phyloP scores from a whole-genome alignment of 2,888 invertebrate genomes.

The Trypoxylon attenuatum region DNA sequence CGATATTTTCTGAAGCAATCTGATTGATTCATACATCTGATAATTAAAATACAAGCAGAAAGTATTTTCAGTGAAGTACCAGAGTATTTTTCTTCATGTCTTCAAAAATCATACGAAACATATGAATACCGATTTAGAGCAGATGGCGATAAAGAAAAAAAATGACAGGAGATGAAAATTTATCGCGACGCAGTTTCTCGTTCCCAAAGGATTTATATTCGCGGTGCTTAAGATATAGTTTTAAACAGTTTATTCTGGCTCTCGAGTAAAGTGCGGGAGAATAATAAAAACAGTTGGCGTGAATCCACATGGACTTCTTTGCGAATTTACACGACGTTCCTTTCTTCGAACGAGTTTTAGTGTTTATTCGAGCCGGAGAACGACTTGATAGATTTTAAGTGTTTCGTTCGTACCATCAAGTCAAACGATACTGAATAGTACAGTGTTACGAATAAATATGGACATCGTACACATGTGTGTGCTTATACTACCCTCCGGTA shows the following conservation, averaged over 20 bases:
- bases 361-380: not conserved
- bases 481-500: slow-evolving; percentile 32
- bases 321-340: not conserved
- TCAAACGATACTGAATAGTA: not conserved
- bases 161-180: no score
- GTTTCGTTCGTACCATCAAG: not conserved
- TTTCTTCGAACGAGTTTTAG: slow-evolving; percentile 5
- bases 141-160: no score
- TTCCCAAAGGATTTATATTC: not conserved
- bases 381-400: not conserved
- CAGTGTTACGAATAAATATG: not conserved
- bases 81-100: no score
- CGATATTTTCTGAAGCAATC: no score
- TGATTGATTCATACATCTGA: no score
- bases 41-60: no score
- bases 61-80: no score
- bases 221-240: not conserved
- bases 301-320: not conserved
- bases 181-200: not conserved
- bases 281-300: slow-evolving; percentile 5
- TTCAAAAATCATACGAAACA: no score
- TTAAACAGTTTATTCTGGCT: not conserved
- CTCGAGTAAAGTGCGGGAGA: not conserved
- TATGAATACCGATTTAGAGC: no score
- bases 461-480: slow-evolving; percentile 24